These are phyloP conservation scores for Physella acuta DNA, from an alignment of 1,140 invertebrate genomes.

Conservation along the genomic window DNA sequence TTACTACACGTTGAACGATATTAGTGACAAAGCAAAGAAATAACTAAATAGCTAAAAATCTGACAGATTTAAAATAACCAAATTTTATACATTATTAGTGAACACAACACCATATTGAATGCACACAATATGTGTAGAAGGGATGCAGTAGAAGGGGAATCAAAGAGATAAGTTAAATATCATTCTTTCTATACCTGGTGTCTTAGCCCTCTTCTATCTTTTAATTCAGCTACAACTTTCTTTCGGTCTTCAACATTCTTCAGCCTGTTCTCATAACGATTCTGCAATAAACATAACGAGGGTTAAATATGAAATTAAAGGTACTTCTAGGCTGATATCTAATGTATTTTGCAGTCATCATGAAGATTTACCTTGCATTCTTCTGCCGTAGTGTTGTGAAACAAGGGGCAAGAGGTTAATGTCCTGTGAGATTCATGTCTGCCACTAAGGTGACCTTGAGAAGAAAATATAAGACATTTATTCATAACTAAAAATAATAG, in stretches of 20 bases:
- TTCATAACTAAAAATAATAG: not conserved
- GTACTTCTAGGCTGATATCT: no score
- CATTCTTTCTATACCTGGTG: no score
- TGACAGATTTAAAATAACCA: no score
- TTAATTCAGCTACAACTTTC: slow-evolving; percentile 41
- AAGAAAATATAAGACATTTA: not conserved
- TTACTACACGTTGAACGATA: no score
- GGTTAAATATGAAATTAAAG: not conserved
- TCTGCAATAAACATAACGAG: slow-evolving; percentile 33
- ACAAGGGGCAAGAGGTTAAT: slow-evolving; percentile 83
- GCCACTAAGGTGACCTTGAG: slow-evolving; percentile 80
- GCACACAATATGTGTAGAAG: no score
- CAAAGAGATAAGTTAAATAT: no score
- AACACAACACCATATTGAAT: no score
- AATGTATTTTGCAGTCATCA: no score
- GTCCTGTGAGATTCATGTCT: slow-evolving; percentile 81
- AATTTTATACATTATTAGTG: no score
- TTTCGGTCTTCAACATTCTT: slow-evolving; percentile 47
- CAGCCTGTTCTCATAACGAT: slow-evolving; percentile 48
- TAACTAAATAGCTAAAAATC: no score
- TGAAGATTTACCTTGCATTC: slow-evolving; percentile 72
- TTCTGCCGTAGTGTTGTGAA: slow-evolving; percentile 82
- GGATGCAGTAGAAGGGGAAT: no score
- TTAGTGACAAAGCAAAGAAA: no score
- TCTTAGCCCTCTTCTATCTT: slow-evolving; percentile 49